These are phyloP conservation scores for Dasyurus viverrinus DNA, from an alignment of 2,113 vertebrate genomes.

Conservation along the genomic window DNA sequence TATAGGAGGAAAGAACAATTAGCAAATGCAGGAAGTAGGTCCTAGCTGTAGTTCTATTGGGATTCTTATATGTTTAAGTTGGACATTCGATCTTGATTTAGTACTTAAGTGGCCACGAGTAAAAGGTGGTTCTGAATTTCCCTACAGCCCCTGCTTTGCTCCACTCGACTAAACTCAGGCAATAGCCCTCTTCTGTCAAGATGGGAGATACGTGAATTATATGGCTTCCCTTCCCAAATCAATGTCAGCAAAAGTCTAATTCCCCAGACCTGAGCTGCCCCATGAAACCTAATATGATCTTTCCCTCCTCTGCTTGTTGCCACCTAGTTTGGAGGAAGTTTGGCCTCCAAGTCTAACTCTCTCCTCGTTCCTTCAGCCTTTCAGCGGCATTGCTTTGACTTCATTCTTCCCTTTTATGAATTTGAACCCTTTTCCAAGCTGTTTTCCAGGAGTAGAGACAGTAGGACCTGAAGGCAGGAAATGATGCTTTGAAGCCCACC, in stretches of 20 bases:
- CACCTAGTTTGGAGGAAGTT: not conserved
- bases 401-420: not conserved
- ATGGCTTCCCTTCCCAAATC: no score
- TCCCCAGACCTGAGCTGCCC: no score
- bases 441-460: no score
- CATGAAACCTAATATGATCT: not conserved
- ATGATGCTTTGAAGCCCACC: no score
- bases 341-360: not conserved
- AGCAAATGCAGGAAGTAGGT: not conserved
- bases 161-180: not conserved
- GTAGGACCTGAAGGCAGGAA: no score
- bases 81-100: not conserved
- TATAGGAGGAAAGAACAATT: not conserved
- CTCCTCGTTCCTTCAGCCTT: not conserved
- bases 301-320: not conserved
- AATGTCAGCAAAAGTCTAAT: not conserved
- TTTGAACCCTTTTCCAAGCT: conserved; percentile 20
- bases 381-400: not conserved
- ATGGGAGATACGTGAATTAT: not conserved
- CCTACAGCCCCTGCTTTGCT: not conserved
- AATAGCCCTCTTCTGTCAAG: not conserved
- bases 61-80: not conserved
- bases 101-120: not conserved
- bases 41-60: not conserved
- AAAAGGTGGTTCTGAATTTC: not conserved